Conservation (phyloP, 2,888 invertebrate genomes). For the Lydus trimaculatus region DNA sequence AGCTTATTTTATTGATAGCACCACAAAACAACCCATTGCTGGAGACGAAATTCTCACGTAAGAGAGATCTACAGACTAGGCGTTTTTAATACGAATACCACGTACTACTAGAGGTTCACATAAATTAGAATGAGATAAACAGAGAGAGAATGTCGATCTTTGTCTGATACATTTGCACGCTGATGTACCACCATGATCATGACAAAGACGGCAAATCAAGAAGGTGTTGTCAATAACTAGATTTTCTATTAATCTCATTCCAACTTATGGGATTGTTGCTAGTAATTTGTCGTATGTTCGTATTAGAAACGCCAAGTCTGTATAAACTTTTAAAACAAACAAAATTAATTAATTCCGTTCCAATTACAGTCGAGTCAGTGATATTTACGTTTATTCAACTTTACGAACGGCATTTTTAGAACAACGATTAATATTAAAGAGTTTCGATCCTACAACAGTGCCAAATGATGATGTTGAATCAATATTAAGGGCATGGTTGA, state of each 20-base stretch:
- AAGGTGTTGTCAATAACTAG: too few species aligned
- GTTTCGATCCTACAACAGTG: conserved; percentile 33
- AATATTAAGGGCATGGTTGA: conserved; percentile 64
- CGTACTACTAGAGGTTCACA: too few species aligned
- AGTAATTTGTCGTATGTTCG: too few species aligned
- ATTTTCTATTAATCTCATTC: too few species aligned
- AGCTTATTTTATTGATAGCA: conserved; percentile 66
- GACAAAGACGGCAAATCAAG: too few species aligned
- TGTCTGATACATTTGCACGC: too few species aligned
- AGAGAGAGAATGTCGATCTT: too few species aligned
- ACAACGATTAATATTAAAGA: conserved; percentile 37
- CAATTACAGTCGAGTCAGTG: conserved; percentile 45
- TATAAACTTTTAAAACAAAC: background rate
- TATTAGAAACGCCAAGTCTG: too few species aligned
- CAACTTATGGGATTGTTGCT: too few species aligned
- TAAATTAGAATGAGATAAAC: too few species aligned
- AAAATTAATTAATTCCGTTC: background rate
- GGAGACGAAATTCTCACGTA: conserved; percentile 64
- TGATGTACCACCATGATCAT: too few species aligned
- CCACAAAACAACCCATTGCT: conserved; percentile 62
- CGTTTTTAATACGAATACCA: too few species aligned
- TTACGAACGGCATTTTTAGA: conserved; percentile 39
- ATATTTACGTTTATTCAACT: conserved; percentile 37
- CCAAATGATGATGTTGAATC: conserved; percentile 56
- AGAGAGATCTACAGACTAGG: conserved; percentile 45